Conservation (phyloP, 2,113 vertebrate genomes). For the Dendropsophus ebraccatus region DNA sequence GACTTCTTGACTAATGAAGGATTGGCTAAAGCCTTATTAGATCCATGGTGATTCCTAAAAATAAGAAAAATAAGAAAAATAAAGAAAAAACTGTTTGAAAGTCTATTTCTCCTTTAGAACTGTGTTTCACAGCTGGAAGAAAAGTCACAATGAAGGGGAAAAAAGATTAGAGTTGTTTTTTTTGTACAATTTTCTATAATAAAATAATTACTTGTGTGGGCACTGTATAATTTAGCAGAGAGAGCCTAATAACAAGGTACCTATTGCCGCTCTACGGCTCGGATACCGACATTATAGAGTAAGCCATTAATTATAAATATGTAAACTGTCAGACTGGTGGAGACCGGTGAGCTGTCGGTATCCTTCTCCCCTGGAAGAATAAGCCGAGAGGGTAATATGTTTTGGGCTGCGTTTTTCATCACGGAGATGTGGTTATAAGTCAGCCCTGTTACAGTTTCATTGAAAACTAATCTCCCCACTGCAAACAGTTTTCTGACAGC, state of each 20-base stretch:
- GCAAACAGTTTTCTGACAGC: conserved; percentile 24
- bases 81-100: neutral
- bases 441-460: conserved; percentile 52
- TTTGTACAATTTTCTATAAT: conserved; percentile 39
- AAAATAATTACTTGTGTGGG: conserved; percentile 44
- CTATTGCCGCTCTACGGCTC: neutral
- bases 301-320: conserved; percentile 46
- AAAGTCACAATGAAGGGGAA: conserved; percentile 10
- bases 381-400: neutral
- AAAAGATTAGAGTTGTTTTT: neutral
- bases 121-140: neutral
- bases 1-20: neutral
- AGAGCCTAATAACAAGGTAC: conserved; percentile 18
- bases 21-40: neutral
- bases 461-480: conserved; percentile 45
- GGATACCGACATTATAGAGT: conserved; percentile 34
- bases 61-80: too few relatives aligned
- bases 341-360: neutral
- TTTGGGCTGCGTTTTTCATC: conserved; percentile 36
- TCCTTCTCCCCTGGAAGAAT: neutral
- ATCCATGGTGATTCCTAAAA: too few relatives aligned
- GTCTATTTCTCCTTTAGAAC: neutral
- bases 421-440: conserved; percentile 34
- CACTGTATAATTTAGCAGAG: conserved; percentile 31
- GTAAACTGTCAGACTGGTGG: neutral